Evolutionary conservation across 1,140 invertebrate species (phyloP), one percentile per base, ranked within the genome.

Genomic region (Lepidurus arcticus): DNA sequence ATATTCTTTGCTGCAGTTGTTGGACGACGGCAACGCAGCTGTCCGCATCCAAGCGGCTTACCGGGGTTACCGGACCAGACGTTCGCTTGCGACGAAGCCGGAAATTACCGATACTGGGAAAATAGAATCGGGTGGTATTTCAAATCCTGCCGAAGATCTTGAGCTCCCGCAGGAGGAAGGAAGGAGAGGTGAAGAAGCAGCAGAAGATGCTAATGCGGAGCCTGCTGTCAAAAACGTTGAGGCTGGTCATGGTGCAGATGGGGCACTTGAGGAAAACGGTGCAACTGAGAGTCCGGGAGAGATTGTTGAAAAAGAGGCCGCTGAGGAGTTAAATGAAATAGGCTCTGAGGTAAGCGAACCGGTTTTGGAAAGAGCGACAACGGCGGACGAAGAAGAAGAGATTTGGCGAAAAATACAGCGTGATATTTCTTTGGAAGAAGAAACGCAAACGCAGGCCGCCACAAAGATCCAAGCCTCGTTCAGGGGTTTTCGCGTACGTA

Each of bases 331-430:
- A 21, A 21, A 65, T 21, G 53, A 21, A 9, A 65, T 21, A 7
- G 53, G 9, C 9, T 7, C 16, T 21, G 53, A 65, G 5, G n/a
- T 65, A 65, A 16, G 53, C n/a, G 53, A 65, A 4, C 53, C 53
- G 53, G 53, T 13, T 11, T 16, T 65, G 53, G 53, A 65, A 65
- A 65, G 53, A 5, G 21, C 21, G 53, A n/a, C 53, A 65, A 44
- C 73, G 9, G 47, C 74, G 21, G 78, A 78, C 11, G 78, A 78
- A 44, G 78, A 78, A 45, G 78, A 78, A 78, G 78, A 78, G 10
- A 78, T 78, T 11, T 78, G 78, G 78, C 44, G 42, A 7, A 78
- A 78, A 13, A 47, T 78, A 6, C 78, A 78, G 44, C 65, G 73
- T 44, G 78, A 78, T 73, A 47, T 78, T 1, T n/a, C 65, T 42